Base-by-base conservation (phyloP, 2,888 invertebrate genomes). In the Labia minor region DNA sequence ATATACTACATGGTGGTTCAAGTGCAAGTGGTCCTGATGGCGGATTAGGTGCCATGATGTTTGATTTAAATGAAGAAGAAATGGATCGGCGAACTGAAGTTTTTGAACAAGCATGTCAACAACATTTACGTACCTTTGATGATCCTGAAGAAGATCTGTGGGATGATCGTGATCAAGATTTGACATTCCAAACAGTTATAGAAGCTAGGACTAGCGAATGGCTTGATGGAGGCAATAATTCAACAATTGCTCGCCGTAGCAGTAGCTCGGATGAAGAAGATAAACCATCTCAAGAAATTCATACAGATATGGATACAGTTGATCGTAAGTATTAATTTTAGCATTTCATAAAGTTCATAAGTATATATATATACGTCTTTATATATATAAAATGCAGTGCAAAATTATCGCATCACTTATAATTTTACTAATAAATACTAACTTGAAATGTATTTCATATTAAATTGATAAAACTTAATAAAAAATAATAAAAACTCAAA, bases 61-160 rank as follows among this genome's bases (percentile, higher is more conserved):
- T 81, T 72, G 78, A 78, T 70, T 72, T 81, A 65, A 78, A 78
- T 66, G 81, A 81, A 71, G 79, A 79, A 67, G 80, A 80, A 70
- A 75, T 78, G 69, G 78, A 79, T 65, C 77, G 78, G 66, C 76
- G 77, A 67, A 79, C 82, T 66, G 83, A 85, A 68, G 76, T 85
- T 74, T 87, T 87, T 77, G 83, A 85, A 72, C 83, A 85, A 75
- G 82, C 85, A 65, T 79, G 80, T 74, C 76, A 77, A 67, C 70
- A 71, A 26, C 70, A 71, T 63, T 63, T 69, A 26, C 68, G 75
- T 74, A 67, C 76, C 74, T 70, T 66, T 16, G 65, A 68, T 66
- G 69, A 70, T 65, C 62, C 62, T 18, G 69, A 69, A 19, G 67
- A 65, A 19, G 68, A 70, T 21, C 33, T 69, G n/a, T 70, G 70